Base-by-base conservation (phyloP, 30 jellyfish, hydroid and myxozoan species). In the Mastigias papua region DNA sequence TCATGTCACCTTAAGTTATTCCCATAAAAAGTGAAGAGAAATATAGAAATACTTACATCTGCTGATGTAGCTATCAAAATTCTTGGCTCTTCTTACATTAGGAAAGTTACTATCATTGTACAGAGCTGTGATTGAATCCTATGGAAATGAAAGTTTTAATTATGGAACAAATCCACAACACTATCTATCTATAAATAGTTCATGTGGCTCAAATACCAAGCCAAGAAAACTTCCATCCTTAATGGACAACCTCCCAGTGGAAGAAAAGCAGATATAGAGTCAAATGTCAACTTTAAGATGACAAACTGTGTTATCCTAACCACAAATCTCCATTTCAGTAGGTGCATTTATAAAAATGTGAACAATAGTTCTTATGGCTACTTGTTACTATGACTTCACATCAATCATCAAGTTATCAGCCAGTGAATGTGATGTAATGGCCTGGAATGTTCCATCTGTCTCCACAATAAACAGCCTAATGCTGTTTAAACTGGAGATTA, bases 101-200 rank as follows among this genome's bases (percentile, higher is more conserved):
- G 99, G 97, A 77, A 68, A 94, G 46, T 86, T 91, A 46, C 97
- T 90, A 83, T 94, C 99, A 74, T 81, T 69, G 76, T 94, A 94
- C 25, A 94, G 35, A 42, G 99, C 93, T 61, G 99, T 94, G 90
- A 94, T 86, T 48, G 97, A 84, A 80, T 94, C 99, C 99, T 94
- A 78, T 1, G 48, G 77, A 58, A 48, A 23, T 57, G 33, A 64
- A 73, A 48, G 73, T 34, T 10, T 1, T 11, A 1, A 7, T 50
- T 65, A 58, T 16, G 46, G 1, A 13, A 1, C 20, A 10, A 20
- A 20, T 5, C 17, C 54, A 37, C 54, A 37, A n/a, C n/a, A n/a
- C n/a, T n/a, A n/a, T n/a, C n/a, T n/a, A n/a, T n/a, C n/a, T n/a
- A n/a, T n/a, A n/a, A n/a, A n/a, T n/a, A n/a, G n/a, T n/a, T n/a